Conservation (phyloP, 2,113 vertebrate genomes). For the Asarcornis scutulata region DNA sequence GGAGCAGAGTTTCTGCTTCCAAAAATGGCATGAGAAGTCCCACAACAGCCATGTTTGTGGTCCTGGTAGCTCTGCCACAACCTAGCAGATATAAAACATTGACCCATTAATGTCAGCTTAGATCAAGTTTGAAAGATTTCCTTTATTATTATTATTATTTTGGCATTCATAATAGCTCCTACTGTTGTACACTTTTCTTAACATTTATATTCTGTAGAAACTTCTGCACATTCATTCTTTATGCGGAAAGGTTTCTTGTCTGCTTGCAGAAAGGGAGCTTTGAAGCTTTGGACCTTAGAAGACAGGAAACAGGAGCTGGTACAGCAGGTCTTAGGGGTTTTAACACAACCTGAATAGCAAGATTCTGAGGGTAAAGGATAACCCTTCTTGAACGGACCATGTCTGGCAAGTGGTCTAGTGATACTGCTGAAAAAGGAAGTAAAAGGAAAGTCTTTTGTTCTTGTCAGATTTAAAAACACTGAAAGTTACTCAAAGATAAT, state of each 20-base stretch:
- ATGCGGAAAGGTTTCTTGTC: background rate
- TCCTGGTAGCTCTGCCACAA: background rate
- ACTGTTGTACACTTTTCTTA: background rate
- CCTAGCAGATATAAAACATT: background rate
- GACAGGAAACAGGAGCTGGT: background rate
- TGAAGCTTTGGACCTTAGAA: background rate
- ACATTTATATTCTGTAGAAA: background rate
- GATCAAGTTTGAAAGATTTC: background rate
- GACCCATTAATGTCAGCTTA: background rate
- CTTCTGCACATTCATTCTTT: background rate
- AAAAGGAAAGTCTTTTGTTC: background rate
- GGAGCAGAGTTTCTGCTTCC: background rate
- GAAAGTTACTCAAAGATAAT: background rate
- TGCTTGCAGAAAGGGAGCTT: background rate
- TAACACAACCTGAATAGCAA: background rate
- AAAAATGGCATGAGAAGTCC: background rate
- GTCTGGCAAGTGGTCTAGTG: background rate
- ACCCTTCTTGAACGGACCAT: background rate
- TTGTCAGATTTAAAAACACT: background rate
- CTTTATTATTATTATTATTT: background rate
- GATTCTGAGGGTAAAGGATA: background rate
- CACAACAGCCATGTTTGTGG: background rate
- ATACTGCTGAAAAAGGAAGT: background rate
- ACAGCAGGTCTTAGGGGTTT: background rate
- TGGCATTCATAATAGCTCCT: background rate